Conservation (phyloP, 2,888 invertebrate species). For the Leptothorax acervorum region DNA sequence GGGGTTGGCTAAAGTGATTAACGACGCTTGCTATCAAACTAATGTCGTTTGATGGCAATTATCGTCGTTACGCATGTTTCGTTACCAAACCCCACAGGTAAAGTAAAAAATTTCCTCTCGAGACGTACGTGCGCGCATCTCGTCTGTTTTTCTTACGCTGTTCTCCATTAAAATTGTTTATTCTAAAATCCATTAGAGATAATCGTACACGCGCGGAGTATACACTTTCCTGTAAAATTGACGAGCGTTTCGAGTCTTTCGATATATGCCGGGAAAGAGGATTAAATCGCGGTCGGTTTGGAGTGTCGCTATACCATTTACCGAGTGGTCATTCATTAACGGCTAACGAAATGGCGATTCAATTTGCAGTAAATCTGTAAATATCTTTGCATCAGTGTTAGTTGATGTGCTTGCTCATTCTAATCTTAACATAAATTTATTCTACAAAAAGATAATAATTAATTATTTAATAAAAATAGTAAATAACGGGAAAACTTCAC, state of each 20-base stretch:
- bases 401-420: neutral
- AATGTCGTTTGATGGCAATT: neutral
- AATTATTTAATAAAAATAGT: neutral
- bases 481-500: neutral
- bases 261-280: neutral
- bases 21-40: conserved; percentile 5
- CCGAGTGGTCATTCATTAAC: neutral
- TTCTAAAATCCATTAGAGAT: conserved; percentile 9
- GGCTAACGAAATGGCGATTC: conserved; percentile 8
- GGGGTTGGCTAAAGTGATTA: conserved; percentile 32
- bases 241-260: neutral
- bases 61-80: neutral
- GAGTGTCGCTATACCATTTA: neutral
- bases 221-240: neutral
- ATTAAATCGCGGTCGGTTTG: conserved; percentile 12
- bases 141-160: neutral
- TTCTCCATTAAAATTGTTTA: neutral
- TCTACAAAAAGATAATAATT: neutral
- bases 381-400: neutral
- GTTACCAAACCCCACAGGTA: neutral
- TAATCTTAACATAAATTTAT: neutral
- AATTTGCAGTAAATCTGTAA: conserved; percentile 17
- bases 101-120: neutral
- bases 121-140: neutral
- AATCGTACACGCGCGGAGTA: neutral